These are phyloP conservation scores for Drosophila tripunctata DNA, from an alignment of 2,888 invertebrate genomes.

Conservation along the genomic window DNA sequence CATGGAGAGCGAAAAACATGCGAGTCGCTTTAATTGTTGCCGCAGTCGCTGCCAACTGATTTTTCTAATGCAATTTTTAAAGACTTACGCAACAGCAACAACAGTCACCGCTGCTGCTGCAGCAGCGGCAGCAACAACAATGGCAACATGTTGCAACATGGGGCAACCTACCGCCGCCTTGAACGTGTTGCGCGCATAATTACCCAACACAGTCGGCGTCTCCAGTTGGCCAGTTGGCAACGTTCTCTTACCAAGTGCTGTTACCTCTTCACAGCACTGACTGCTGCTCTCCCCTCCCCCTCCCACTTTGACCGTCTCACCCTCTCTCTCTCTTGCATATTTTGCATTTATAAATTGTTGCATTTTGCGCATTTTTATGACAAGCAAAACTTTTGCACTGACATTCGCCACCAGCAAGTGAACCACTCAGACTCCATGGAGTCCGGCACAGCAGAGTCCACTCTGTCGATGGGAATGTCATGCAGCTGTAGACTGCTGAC, in stretches of 20 bases:
- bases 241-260: constrained; percentile 29
- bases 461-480: constrained; percentile 28
- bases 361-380: constrained; percentile 76
- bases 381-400: constrained; percentile 49
- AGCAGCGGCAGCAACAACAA: constrained; percentile 55
- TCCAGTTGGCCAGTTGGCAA: constrained; percentile 10
- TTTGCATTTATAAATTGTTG: constrained; percentile 74
- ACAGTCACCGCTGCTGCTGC: constrained; percentile 43
- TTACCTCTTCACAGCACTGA: background rate
- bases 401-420: constrained; percentile 28
- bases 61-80: constrained; percentile 77
- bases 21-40: constrained; percentile 77
- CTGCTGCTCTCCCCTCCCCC: background rate
- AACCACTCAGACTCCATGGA: constrained; percentile 6
- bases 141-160: constrained; percentile 66
- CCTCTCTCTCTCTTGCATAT: constrained; percentile 54
- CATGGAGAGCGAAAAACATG: constrained; percentile 68
- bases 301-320: background rate
- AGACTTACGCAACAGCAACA: constrained; percentile 62
- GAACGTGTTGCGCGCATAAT: constrained; percentile 74
- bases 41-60: constrained; percentile 64
- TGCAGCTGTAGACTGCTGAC: constrained; percentile 26
- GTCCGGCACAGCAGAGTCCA: constrained; percentile 6
- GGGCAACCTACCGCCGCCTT: constrained; percentile 64
- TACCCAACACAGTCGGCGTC: constrained; percentile 49